Evolutionary conservation across 2,797 vertebrate species (phyloP), one percentile per base, ranked within the genome.

Genomic region (Basileuterus tristriatus): DNA sequence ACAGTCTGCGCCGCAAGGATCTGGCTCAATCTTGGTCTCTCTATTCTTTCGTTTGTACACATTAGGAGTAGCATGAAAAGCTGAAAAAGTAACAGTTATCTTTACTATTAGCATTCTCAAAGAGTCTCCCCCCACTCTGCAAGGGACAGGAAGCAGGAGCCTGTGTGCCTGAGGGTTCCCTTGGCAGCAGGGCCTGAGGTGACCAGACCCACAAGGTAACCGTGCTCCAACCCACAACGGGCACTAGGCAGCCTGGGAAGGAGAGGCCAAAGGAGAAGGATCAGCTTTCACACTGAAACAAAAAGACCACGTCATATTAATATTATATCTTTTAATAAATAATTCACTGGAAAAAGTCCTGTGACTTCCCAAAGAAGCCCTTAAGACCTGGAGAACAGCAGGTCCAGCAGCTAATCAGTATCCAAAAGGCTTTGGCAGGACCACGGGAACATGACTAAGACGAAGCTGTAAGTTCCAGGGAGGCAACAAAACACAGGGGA

Each of bases 1-100:
- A 97, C 99, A 99, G 97, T 99, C 98, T 27, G 96, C 95, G 21
- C 99, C 99, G 39, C 99, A 99, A 1, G 99, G 99, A 26, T 99
- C 99, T 8, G 98, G 98, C 97, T 99, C 99, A 60, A 99, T 99
- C 96, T 98, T 99, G 97, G 99, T 99, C 97, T 99, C 99, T 97
- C 99, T 99, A 95, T 97, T 99, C 97, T 99, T 99, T 97, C 99
- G 98, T 97, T 99, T 99, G 98, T 99, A 99, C 96, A 99, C 99
- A 90, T 99, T 99, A 92, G 99, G 99, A 75, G 99, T 99, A 64
- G 99, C 98, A 59, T 99, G 99, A 97, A 99, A 99, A 92, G 99
- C 99, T 99, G 96, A 69, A 96, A 83, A 93, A 90, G 95, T 50
- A 96, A 86, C 62, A 96, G 86, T 80, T 41, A 87, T 71, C 80